Base-by-base conservation (phyloP, 2,888 invertebrate genomes). In the Pseudococcus viburni region DNA sequence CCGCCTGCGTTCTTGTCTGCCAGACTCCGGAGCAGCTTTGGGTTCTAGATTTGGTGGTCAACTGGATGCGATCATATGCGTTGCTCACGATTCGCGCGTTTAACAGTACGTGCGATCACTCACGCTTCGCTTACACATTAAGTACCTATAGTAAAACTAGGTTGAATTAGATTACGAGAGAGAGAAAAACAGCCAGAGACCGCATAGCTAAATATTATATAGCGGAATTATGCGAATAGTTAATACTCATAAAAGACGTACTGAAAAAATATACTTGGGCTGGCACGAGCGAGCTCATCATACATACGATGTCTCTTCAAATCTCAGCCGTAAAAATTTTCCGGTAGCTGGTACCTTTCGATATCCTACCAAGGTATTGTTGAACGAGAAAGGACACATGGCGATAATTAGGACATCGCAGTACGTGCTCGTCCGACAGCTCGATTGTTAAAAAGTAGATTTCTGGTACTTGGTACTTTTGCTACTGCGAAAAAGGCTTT, bases 21-120 rank as follows among this genome's bases (percentile, higher is more conserved):
- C 19, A 59, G 19, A 19, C 8, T 51, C 8, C 15, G 17, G 59
- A 59, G 59, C 59, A 59, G 59, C 59, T 59, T 59, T 19, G 19
- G 19, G 0, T 3, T 59, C 5, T 59, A 59, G 19, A 6, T 51
- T 51, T 4, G 46, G 17, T 17, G 5, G 12, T 1, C 51, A 51
- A 17, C 51, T 51, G 19, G n/a, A 59, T 19, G n/a, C 8, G 15
- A 33, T 33, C 26, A 33, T 33, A 33, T n/a, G n/a, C 80, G 42
- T 42, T 19, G 46, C 17, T 42, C 80, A 80, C 80, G 80, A 80
- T 80, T 80, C 80, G 42, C 68, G 68, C 19, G 19, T 59, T 80
- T 4, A 80, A 42, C 42, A 39, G 80, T 80, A 80, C 80, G 80
- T 80, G 80, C 80, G 80, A 80, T 80, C 80, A 80, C 80, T 80